Base-by-base conservation (phyloP, 2,113 vertebrate genomes). In the Myrmecobius fasciatus region DNA sequence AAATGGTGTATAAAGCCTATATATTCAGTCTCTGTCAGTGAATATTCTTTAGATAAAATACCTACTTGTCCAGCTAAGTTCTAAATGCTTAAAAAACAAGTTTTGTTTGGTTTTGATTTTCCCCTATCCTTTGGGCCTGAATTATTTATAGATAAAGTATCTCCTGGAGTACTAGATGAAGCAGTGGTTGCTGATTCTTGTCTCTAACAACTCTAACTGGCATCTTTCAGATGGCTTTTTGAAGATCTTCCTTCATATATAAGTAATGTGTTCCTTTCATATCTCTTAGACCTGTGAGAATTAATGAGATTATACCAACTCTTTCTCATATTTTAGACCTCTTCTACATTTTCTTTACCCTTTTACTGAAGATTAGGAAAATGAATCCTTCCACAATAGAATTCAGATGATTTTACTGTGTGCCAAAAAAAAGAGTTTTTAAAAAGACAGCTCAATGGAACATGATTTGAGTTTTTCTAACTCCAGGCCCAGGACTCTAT, bases 261-360 rank as follows among this genome's bases (percentile, higher is more conserved):
- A 25, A 43, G 8, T n/a, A 8, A 14, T 95, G 89, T 51, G 31
- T 48, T 3, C 14, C 17, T 83, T 46, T 3, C 52, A 8, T 48
- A 8, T 90, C 91, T 52, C 83, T 54, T 93, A 56, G 53, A 1
- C 53, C n/a, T 56, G 17, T 60, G 20, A 91, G 22, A 25, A 91
- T 51, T 75, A 26, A 24, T 91, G 60, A 94, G 56, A 49, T 94
- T 17, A 52, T 75, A 89, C 52, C 25, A 95, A 49, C 12, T 94
- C 9, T 0, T 52, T 26, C 8, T 36, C 75, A 4, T 48, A 36
- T 56, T 31, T 53, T 92, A 5, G 11, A 91, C 95, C 51, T 52
- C 43, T 25, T 47, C 17, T 52, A 28, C 8, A 3, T 24, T 92
- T 92, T 6, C 24, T 60, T 90, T 93, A 83, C n/a, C 46, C 7